phyloP scores from a whole-genome alignment of 2,888 invertebrate species.

The Harpagoxenus sublaevis region DNA sequence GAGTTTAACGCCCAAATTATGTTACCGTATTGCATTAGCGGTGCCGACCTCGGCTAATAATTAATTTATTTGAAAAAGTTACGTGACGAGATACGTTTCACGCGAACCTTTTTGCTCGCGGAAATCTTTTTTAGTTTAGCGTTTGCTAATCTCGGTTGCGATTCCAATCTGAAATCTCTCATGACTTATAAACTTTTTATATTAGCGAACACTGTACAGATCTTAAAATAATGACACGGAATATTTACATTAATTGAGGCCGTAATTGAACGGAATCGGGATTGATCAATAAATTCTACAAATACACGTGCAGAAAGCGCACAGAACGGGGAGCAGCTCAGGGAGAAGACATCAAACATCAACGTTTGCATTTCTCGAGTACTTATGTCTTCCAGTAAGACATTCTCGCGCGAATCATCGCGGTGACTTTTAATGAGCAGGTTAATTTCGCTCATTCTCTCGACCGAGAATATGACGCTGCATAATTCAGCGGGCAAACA shows the following conservation, averaged over 20 bases:
- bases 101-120: background rate
- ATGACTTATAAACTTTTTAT: background rate
- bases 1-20: slow-evolving; percentile 30
- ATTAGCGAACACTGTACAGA: background rate
- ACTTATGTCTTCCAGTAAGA: background rate
- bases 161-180: background rate
- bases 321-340: background rate
- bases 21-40: slow-evolving; percentile 26
- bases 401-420: background rate
- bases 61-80: slow-evolving; percentile 16
- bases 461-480: slow-evolving; percentile 42
- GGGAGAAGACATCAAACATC: background rate
- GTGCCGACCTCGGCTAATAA: background rate
- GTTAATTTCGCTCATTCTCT: slow-evolving; percentile 27
- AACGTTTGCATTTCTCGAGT: background rate
- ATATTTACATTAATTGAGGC: slow-evolving; percentile 5
- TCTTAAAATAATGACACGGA: background rate
- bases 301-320: background rate
- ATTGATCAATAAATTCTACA: slow-evolving; percentile 7
- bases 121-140: background rate
- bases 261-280: background rate
- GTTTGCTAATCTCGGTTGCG: background rate
- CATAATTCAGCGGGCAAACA: slow-evolving; percentile 57
- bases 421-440: slow-evolving; percentile 53
- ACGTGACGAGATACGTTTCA: background rate